Base-by-base conservation (phyloP, 2,888 invertebrate genomes). In the Sarcophaga carnaria region DNA sequence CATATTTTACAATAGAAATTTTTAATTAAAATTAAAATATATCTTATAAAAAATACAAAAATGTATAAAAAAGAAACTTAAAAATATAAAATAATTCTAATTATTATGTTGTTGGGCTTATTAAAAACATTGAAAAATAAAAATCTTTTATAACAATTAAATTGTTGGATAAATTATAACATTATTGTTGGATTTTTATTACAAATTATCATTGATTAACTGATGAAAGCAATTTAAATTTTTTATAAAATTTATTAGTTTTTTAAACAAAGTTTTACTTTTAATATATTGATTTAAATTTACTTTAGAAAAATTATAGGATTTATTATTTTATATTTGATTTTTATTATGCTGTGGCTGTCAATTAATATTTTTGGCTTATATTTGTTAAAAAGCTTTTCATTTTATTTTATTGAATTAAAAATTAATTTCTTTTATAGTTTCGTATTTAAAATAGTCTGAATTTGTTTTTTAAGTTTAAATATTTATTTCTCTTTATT, bases 341-440 rank as follows among this genome's bases (percentile, higher is more conserved):
- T 20, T 69, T 74, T 49, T 22, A 45, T 45, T 64, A 75, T 37
- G 37, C 27, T 76, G 70, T 66, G 37, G 54, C 67, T 66, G 75
- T 71, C 67, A 76, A 69, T 79, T 86, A 78, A 78, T 86, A 84
- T 12, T 54, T 87, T 87, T 87, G 87, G 87, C 79, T 87, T 87
- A 76, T 79, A 78, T 84, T 45, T 66, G 72, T 83, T 83, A 62
- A 84, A 87, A 87, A 87, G 87, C 87, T 87, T 87, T 22, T 63
- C 63, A 14, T 54, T 37, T 79, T 47, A 47, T 74, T 69, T 66
- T 83, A 64, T 54, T 54, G 14, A 1, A 54, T 49, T 27, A 20
- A 74, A 47, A 75, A 17, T 54, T 59, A 60, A 25, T 59, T 37
- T 64, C 59, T 54, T 22, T 4, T 37, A 22, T 49, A 54, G 47